A percentile compares a stretch with the other conserved stretches of the same genome.
Conservation (phyloP, 2,797 vertebrate species). For the Crenichthys baileyi region DNA sequence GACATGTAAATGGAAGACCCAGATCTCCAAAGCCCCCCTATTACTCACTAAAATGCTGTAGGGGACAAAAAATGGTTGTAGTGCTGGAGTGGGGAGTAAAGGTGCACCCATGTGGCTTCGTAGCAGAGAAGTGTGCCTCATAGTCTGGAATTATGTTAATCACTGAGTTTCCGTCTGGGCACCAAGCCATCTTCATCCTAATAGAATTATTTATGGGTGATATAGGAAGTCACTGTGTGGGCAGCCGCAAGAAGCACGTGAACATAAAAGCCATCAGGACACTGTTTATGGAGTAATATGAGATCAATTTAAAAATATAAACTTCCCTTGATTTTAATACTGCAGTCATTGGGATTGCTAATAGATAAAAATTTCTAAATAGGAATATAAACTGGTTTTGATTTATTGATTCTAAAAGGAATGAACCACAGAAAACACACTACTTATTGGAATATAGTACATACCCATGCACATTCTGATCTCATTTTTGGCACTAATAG, state of each 20-base stretch:
- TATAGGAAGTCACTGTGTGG: conserved; percentile 37
- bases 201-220: conserved; percentile 59
- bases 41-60: conserved; percentile 76
- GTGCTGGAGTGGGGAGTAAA: conserved; percentile 32
- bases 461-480: neutral
- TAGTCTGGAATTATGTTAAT: conserved; percentile 78
- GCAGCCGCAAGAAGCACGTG: conserved; percentile 18
- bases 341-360: neutral
- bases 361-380: neutral
- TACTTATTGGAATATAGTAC: neutral
- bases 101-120: conserved; percentile 41
- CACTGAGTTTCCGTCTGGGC: conserved; percentile 68
- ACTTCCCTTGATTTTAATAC: neutral
- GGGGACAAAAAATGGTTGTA: conserved; percentile 64
- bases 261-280: conserved; percentile 6
- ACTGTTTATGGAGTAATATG: conserved; percentile 1
- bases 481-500: neutral
- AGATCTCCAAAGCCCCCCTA: conserved; percentile 68
- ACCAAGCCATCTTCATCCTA: conserved; percentile 59
- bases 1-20: conserved; percentile 75
- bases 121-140: conserved; percentile 77
- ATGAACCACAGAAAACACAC: neutral
- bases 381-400: neutral
- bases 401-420: neutral
- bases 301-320: neutral